A percentile compares a stretch with the other conserved stretches of the same genome.
Conservation (phyloP, 2,888 invertebrate species). For the Pristionchus mayeri region DNA sequence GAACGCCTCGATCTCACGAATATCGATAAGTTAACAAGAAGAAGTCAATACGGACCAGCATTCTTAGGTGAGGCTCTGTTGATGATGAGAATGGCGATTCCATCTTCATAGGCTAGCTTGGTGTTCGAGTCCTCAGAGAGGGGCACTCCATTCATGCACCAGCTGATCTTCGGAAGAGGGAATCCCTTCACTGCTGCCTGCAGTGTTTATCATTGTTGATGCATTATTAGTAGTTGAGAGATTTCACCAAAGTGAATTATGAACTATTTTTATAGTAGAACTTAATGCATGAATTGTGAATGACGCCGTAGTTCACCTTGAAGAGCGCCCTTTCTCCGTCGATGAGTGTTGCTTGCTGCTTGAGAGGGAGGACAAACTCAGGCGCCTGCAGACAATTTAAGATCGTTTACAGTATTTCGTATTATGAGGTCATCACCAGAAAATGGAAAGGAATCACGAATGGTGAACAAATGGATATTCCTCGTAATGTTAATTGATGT, state of each 20-base stretch:
- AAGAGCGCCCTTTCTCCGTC: slow-evolving; percentile 54
- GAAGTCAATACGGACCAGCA: slow-evolving; percentile 1
- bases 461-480: too few relatives aligned
- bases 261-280: background rate
- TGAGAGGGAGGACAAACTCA: slow-evolving; percentile 58
- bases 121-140: slow-evolving; percentile 37
- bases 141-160: slow-evolving; percentile 59
- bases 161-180: slow-evolving; percentile 67
- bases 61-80: slow-evolving; percentile 10
- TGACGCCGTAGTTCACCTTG: slow-evolving; percentile 54
- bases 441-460: too few relatives aligned
- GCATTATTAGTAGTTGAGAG: background rate
- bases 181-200: slow-evolving; percentile 61
- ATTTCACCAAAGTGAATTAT: background rate
- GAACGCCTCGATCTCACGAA: background rate
- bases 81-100: slow-evolving; percentile 57
- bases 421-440: too few relatives aligned
- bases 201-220: background rate
- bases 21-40: background rate
- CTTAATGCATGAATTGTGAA: background rate
- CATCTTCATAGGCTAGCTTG: slow-evolving; percentile 60
- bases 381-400: slow-evolving; percentile 50
- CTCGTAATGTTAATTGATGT: too few relatives aligned
- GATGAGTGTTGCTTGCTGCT: slow-evolving; percentile 55
- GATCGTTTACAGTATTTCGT: background rate